Evolutionary conservation across 1,140 invertebrate genomes (phyloP).

Genomic region (Neodiprion lecontei): DNA sequence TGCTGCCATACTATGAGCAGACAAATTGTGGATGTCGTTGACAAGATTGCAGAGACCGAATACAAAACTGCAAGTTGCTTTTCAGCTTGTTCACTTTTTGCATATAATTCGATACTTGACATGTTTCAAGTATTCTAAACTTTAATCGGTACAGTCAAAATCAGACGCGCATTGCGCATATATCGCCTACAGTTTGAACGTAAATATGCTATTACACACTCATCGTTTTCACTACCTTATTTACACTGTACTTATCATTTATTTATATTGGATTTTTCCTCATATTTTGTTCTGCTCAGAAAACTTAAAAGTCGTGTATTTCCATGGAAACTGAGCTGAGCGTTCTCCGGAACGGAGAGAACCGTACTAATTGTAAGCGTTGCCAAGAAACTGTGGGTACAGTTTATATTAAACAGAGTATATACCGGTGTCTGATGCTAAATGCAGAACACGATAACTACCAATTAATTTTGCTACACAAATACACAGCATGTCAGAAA

Average conservation of each 20-base stretch:
- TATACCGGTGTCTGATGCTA: background rate
- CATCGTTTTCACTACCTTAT: background rate
- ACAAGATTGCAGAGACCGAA: constrained; percentile 56
- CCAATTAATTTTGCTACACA: constrained; percentile 3
- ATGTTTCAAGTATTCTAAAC: constrained; percentile 19
- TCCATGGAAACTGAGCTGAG: background rate
- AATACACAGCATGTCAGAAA: constrained; percentile 4
- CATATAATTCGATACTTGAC: constrained; percentile 6
- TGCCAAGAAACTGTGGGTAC: background rate
- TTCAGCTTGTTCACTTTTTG: constrained; percentile 54
- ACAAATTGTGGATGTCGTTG: constrained; percentile 63
- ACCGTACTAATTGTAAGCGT: background rate
- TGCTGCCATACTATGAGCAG: constrained; percentile 69
- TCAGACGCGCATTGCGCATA: too few species aligned
- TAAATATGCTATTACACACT: too few species aligned
- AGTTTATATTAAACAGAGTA: background rate
- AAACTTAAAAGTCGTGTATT: background rate
- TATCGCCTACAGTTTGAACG: too few species aligned
- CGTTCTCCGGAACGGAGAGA: background rate
- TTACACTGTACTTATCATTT: background rate
- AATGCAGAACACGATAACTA: background rate
- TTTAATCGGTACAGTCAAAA: background rate
- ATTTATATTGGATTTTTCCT: background rate
- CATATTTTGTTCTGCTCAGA: background rate
- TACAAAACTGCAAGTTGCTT: constrained; percentile 64